phyloP scores from a whole-genome alignment of 2,113 vertebrate genomes.

The Sturnus vulgaris region DNA sequence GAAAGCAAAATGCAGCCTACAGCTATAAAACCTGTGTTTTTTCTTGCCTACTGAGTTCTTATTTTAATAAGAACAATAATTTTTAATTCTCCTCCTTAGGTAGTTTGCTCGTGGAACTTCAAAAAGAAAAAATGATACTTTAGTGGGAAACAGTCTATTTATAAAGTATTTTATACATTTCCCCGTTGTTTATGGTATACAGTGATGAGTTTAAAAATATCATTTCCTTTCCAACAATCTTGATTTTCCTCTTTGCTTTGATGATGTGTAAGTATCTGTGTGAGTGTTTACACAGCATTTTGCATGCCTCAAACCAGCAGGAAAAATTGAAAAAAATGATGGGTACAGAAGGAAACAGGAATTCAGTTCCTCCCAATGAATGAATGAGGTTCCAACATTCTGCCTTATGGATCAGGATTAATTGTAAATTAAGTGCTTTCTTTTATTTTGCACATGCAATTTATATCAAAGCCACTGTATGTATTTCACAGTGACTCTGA shows the following conservation, averaged over 20 bases:
- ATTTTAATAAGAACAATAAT: neutral
- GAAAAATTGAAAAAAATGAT: neutral
- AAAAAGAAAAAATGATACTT: neutral
- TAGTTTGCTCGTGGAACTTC: neutral
- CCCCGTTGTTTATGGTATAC: neutral
- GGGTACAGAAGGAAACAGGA: neutral
- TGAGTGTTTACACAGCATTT: neutral
- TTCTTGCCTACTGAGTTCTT: neutral
- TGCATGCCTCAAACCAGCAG: neutral
- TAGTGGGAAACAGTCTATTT: constrained; percentile 9
- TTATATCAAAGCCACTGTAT: neutral
- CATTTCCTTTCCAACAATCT: neutral
- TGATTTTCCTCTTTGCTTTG: constrained; percentile 1
- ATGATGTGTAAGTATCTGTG: neutral
- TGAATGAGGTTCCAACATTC: neutral
- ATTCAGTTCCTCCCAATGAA: neutral
- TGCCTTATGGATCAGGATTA: neutral
- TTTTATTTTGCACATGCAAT: neutral
- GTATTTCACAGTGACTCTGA: neutral
- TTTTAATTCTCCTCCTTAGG: neutral
- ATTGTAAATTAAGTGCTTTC: neutral
- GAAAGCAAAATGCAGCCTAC: neutral
- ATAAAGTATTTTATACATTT: constrained; percentile 10
- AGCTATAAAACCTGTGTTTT: neutral
- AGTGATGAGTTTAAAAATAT: constrained; percentile 3